phyloP scores from a whole-genome alignment of 2,797 vertebrate genomes.

The Cottoperca gobio region DNA sequence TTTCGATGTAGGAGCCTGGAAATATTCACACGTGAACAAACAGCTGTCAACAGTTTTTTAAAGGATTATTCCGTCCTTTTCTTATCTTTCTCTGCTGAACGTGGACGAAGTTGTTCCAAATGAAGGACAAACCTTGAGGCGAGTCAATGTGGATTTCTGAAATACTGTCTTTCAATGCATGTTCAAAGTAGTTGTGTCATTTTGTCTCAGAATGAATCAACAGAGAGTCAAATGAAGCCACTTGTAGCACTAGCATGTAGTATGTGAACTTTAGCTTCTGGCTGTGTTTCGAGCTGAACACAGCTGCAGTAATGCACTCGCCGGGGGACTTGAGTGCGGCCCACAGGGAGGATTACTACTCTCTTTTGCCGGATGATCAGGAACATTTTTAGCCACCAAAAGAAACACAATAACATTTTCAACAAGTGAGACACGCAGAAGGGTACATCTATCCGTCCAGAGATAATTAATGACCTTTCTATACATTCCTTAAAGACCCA shows the following conservation, averaged over 20 bases:
- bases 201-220: not conserved
- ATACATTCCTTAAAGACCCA: not conserved
- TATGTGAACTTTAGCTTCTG: constrained; percentile 54
- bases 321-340: constrained; percentile 27
- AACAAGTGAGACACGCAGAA: not conserved
- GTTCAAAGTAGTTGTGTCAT: not conserved
- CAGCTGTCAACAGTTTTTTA: not conserved
- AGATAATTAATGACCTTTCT: not conserved
- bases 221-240: not conserved
- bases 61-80: not conserved
- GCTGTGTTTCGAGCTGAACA: constrained; percentile 34
- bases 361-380: constrained; percentile 17
- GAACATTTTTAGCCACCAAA: constrained; percentile 33
- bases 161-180: not conserved
- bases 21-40: constrained; percentile 15
- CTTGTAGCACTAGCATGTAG: not conserved
- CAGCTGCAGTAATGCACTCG: constrained; percentile 55
- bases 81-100: constrained; percentile 10
- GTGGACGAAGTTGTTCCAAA: constrained; percentile 19
- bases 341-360: constrained; percentile 51
- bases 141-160: not conserved
- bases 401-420: constrained; percentile 25
- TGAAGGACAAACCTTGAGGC: not conserved
- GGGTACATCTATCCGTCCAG: not conserved
- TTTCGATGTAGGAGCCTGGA: constrained; percentile 26